Percentiles rank a stretch among this genome's conserved stretches.
phyloP scores from a whole-genome alignment of 2,797 vertebrate species.

The Melanotaenia boesemani region DNA sequence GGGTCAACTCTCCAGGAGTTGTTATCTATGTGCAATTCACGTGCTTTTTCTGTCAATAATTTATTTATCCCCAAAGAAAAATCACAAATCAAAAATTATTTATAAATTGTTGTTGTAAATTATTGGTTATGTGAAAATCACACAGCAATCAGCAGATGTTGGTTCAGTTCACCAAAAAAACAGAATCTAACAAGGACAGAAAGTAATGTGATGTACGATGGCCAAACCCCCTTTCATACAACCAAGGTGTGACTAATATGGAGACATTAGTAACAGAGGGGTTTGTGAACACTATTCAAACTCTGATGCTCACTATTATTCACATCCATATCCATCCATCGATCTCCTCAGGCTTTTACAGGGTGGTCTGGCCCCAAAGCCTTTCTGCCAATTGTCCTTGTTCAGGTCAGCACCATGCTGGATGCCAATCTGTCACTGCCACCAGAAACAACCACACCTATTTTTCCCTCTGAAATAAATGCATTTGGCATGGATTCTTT shows the following conservation, averaged over 20 bases:
- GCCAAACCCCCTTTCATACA: conserved; percentile 23
- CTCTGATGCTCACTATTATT: conserved; percentile 5
- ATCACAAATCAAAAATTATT: too few relatives aligned
- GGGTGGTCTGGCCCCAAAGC: conserved; percentile 34
- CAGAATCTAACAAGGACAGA: conserved; percentile 11
- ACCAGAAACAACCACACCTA: conserved; percentile 1
- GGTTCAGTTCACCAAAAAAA: not conserved
- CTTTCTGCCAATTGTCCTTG: conserved; percentile 63
- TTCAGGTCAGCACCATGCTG: conserved; percentile 61
- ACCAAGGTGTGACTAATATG: conserved; percentile 54
- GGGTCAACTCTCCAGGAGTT: not conserved
- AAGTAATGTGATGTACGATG: not conserved
- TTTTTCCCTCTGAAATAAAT: conserved; percentile 8
- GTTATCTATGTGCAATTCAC: not conserved
- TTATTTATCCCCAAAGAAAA: too few relatives aligned
- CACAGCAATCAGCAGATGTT: conserved; percentile 14
- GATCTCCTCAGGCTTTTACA: conserved; percentile 5
- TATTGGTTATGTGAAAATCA: conserved; percentile 13
- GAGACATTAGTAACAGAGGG: conserved; percentile 40
- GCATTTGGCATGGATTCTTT: conserved; percentile 50
- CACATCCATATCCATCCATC: conserved; percentile 29
- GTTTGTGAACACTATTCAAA: not conserved
- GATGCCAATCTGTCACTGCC: conserved; percentile 72
- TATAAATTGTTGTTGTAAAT: too few relatives aligned
- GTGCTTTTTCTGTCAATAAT: too few relatives aligned